Conservation (phyloP, 2,888 invertebrate genomes). For the Pandemis heparana region DNA sequence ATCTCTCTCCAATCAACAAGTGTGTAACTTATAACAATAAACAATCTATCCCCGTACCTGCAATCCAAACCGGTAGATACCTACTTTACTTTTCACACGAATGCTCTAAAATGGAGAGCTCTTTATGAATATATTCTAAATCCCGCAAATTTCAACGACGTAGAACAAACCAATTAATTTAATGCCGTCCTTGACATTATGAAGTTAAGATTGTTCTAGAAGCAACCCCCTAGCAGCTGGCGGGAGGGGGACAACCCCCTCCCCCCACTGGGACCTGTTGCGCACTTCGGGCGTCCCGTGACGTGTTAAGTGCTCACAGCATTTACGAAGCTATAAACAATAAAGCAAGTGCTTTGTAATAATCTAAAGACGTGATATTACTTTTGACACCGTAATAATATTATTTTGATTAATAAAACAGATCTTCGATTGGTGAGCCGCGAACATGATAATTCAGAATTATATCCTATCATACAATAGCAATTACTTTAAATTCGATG, state of each 20-base stretch:
- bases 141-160: not conserved
- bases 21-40: too few relatives aligned
- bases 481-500: not conserved
- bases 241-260: not conserved
- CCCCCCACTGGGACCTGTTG: conserved; percentile 1
- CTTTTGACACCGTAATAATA: not conserved
- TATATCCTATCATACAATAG: not conserved
- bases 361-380: not conserved
- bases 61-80: too few relatives aligned
- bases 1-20: too few relatives aligned
- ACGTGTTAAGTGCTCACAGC: not conserved
- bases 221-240: conserved; percentile 10
- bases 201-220: conserved; percentile 18
- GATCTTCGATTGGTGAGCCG: not conserved
- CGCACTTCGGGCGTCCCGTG: not conserved
- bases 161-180: not conserved
- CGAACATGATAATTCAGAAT: not conserved
- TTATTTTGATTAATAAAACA: too few relatives aligned
- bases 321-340: not conserved
- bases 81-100: too few relatives aligned
- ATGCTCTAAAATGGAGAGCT: too few relatives aligned
- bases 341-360: not conserved
- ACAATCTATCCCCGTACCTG: too few relatives aligned
- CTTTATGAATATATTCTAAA: too few relatives aligned
- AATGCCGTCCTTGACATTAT: conserved; percentile 17